A percentile compares a stretch with the other conserved stretches of the same genome.
These are phyloP conservation scores for Dicycla oo DNA, from an alignment of 2,888 invertebrate species.

Conservation along the genomic window DNA sequence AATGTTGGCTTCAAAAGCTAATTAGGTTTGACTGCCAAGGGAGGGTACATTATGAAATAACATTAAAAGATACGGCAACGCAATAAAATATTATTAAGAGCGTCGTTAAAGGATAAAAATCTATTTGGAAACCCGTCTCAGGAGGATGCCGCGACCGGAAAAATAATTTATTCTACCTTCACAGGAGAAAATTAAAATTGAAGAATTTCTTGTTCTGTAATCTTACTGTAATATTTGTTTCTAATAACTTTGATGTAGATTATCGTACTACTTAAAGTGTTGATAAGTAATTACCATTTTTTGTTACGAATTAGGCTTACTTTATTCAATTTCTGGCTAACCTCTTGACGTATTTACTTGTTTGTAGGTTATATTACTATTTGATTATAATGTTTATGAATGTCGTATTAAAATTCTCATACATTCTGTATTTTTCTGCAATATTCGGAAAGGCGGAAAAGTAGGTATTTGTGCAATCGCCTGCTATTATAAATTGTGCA, in stretches of 20 bases:
- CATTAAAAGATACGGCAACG: constrained; percentile 64
- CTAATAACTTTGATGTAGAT: constrained; percentile 20
- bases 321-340: background rate
- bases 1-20: constrained; percentile 41
- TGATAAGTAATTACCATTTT: background rate
- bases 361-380: background rate
- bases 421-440: constrained; percentile 14
- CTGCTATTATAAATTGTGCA: constrained; percentile 67
- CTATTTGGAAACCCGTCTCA: constrained; percentile 69
- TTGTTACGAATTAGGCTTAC: background rate
- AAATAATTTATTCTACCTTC: constrained; percentile 76
- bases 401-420: background rate
- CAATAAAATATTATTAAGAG: constrained; percentile 68
- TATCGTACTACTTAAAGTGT: constrained; percentile 11
- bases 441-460: constrained; percentile 14
- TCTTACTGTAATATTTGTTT: constrained; percentile 55
- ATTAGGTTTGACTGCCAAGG: constrained; percentile 53
- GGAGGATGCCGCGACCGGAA: constrained; percentile 66
- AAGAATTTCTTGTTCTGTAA: constrained; percentile 66
- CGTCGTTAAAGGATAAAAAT: constrained; percentile 75
- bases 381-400: background rate
- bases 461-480: constrained; percentile 57
- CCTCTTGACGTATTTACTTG: background rate
- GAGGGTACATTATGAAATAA: constrained; percentile 54
- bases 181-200: constrained; percentile 74